Conservation (phyloP, 2,888 invertebrate species). For the Halocaridina rubra region DNA sequence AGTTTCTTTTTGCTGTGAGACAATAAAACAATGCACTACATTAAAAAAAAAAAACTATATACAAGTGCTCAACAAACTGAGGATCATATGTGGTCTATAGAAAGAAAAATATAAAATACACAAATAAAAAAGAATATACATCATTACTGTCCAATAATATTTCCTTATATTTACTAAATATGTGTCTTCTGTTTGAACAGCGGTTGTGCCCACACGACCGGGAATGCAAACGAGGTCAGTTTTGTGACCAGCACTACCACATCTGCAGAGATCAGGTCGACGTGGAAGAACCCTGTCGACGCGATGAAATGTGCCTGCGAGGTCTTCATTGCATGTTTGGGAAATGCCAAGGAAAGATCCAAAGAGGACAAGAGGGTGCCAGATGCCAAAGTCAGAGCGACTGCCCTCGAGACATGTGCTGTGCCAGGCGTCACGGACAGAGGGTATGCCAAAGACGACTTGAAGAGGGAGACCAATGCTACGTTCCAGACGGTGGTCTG, state of each 20-base stretch:
- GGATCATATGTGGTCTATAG: too few relatives aligned
- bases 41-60: too few relatives aligned
- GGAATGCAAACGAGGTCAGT: constrained; percentile 57
- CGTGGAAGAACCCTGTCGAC: constrained; percentile 64
- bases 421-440: constrained; percentile 66
- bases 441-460: constrained; percentile 65
- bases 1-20: too few relatives aligned
- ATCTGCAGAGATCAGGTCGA: constrained; percentile 63
- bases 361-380: constrained; percentile 65
- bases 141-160: too few relatives aligned
- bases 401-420: constrained; percentile 65
- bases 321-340: constrained; percentile 66
- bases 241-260: constrained; percentile 66
- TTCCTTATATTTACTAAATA: too few relatives aligned
- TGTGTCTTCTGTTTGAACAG: too few relatives aligned
- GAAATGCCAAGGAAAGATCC: constrained; percentile 61
- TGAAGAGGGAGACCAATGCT: constrained; percentile 65
- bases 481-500: constrained; percentile 66
- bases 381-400: constrained; percentile 65
- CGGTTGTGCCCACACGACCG: constrained; percentile 49
- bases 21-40: too few relatives aligned
- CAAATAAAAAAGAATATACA: too few relatives aligned
- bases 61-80: too few relatives aligned
- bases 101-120: too few relatives aligned
- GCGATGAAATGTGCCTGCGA: constrained; percentile 65